phyloP scores from a whole-genome alignment of 2,888 invertebrate species.

The Chirona hameri region DNA sequence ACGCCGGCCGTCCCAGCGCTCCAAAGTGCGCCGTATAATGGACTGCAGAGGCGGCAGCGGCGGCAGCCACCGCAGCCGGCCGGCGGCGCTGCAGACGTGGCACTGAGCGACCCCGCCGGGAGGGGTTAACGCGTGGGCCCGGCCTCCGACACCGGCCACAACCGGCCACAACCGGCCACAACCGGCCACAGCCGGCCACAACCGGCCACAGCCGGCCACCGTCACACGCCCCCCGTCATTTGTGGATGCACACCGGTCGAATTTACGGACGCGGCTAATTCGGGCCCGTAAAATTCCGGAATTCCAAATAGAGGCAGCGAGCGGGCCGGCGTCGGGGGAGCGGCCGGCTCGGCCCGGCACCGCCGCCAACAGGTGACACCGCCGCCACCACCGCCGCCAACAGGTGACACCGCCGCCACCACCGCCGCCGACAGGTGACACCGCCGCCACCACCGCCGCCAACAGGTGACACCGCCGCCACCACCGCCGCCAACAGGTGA shows the following conservation, averaged over 20 bases:
- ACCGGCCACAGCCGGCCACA: neutral
- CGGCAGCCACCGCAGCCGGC: neutral
- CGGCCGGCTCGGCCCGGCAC: neutral
- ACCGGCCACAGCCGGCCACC: neutral
- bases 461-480: neutral
- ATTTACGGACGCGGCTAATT: conserved; percentile 1
- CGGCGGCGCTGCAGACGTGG: too few relatives aligned
- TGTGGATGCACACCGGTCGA: neutral
- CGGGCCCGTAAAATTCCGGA: neutral
- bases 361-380: neutral
- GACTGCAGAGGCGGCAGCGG: too few relatives aligned
- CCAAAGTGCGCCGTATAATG: too few relatives aligned
- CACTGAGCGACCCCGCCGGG: too few relatives aligned
- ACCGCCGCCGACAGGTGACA: neutral
- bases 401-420: neutral
- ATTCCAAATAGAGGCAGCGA: neutral
- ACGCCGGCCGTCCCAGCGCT: too few relatives aligned
- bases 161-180: neutral
- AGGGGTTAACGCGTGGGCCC: neutral
- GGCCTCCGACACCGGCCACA: neutral
- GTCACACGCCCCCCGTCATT: neutral
- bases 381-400: neutral
- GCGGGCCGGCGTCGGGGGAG: neutral
- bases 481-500: neutral
- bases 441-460: neutral